phyloP scores from a whole-genome alignment of 2,888 invertebrate genomes.

The Oscheius sp. region DNA sequence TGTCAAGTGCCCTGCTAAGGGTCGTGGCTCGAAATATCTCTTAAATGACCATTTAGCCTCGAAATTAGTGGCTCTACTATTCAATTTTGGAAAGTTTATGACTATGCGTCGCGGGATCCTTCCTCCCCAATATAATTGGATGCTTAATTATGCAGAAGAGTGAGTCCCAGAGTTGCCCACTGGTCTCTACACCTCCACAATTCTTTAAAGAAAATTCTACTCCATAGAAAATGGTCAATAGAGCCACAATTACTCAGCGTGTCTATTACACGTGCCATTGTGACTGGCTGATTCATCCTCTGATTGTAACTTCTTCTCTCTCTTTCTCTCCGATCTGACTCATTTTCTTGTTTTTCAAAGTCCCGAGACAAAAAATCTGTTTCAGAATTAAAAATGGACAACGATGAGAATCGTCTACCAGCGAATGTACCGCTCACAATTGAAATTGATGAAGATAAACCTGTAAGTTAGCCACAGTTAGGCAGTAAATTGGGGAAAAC shows the following conservation, averaged over 20 bases:
- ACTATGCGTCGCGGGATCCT: no score
- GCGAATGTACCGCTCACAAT: constrained; percentile 7
- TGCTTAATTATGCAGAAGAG: no score
- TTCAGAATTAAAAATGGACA: constrained; percentile 15
- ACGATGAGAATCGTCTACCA: constrained; percentile 9
- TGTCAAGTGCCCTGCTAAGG: no score
- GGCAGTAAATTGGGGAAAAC: neutral
- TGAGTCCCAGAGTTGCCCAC: no score
- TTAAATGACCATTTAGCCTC: no score
- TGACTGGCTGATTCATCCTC: neutral
- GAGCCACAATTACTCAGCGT: neutral
- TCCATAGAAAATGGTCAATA: no score
- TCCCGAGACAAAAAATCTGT: neutral
- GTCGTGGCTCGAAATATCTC: no score
- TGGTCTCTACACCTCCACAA: no score
- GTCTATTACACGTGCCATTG: neutral
- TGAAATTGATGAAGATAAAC: constrained; percentile 25
- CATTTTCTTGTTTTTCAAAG: neutral
- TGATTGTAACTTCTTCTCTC: constrained; percentile 1
- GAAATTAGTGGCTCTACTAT: no score
- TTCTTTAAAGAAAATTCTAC: no score
- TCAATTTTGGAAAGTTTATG: no score
- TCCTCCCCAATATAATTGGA: no score
- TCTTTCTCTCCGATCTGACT: neutral
- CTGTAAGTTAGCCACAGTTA: constrained; percentile 4